Percentiles rank a stretch among this genome's conserved stretches.
phyloP scores from a whole-genome alignment of 2,113 vertebrate species.

The Menidia beryllina region DNA sequence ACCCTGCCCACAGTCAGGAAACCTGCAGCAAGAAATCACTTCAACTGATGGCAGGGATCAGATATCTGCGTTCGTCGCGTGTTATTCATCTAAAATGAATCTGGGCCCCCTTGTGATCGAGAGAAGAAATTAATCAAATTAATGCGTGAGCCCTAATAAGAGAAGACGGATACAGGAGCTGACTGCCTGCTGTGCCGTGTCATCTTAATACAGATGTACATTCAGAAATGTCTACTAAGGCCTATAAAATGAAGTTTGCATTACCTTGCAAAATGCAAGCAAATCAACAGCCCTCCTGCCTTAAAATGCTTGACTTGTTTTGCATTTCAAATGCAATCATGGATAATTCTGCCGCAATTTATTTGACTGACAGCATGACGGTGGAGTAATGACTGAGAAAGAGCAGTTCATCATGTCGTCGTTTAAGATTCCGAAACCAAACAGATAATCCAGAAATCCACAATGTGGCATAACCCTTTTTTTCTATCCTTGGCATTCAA shows the following conservation, averaged over 20 bases:
- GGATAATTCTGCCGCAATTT: slow-evolving; percentile 68
- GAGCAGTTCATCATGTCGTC: slow-evolving; percentile 57
- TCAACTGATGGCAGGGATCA: slow-evolving; percentile 28
- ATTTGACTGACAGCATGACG: slow-evolving; percentile 74
- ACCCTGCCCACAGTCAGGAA: slow-evolving; percentile 27
- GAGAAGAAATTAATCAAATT: slow-evolving; percentile 71
- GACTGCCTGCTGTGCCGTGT: slow-evolving; percentile 45
- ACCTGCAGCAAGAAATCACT: slow-evolving; percentile 42
- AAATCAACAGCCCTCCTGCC: slow-evolving; percentile 38
- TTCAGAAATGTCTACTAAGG: slow-evolving; percentile 65
- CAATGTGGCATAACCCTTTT: neutral
- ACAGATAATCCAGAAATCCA: slow-evolving; percentile 30
- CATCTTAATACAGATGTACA: slow-evolving; percentile 54
- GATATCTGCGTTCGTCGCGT: slow-evolving; percentile 22
- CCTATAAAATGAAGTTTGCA: slow-evolving; percentile 50
- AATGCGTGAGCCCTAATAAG: slow-evolving; percentile 58
- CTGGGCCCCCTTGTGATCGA: slow-evolving; percentile 56
- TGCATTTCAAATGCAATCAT: slow-evolving; percentile 83
- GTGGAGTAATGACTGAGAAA: slow-evolving; percentile 54
- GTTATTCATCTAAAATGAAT: slow-evolving; percentile 51
- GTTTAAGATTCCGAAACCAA: slow-evolving; percentile 39
- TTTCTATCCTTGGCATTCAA: neutral
- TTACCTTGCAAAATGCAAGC: slow-evolving; percentile 41
- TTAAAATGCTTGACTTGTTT: slow-evolving; percentile 61
- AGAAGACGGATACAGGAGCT: slow-evolving; percentile 24